Base-by-base conservation (phyloP, 1,140 invertebrate species). In the Eupeodes corollae region DNA sequence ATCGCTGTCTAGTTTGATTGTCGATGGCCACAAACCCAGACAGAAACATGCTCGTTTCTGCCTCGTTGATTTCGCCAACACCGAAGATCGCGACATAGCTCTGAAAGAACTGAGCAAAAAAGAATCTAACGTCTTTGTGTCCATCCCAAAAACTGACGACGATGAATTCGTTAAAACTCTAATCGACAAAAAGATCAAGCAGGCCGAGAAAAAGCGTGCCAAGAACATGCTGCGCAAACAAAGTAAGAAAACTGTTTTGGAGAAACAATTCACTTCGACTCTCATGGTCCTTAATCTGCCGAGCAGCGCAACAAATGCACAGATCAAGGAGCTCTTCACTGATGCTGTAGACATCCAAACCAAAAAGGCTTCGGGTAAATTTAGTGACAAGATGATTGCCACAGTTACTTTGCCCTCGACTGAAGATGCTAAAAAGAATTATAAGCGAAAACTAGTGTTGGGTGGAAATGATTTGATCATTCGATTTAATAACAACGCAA, bases 1-100 rank as follows among this genome's bases (percentile, higher is more conserved):
- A 34, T 40, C 53, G 0, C 41, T 66, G 13, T 59, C 60, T 42
- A 45, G 53, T 0, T 38, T 65, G 16, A 52, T 66, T n/a, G 12
- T 50, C 0, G 63, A 56, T n/a, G 54, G 51, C 0, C 33, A 52
- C 2, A 63, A 60, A 34, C 63, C 63, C 0, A 57, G 63, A 1
- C 63, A 66, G 26, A 66, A 61, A 30, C 54, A 65, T 18, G 63
- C 59, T 2, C 58, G 63, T 1, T 66, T 66, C 21, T 66, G 63
- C 31, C 43, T 66, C 5, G 56, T 63, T 1, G 57, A 66, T 2
- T 66, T 66, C 18, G 46, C 55, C 21, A 49, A 57, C 0, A 42
- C 55, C 19, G 46, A 56, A 6, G 53, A 66, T 43, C 61, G 63
- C 0, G 56, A 65, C 42, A 33, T 19, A 6, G 61, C 58, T 0